Evolutionary conservation across 1,140 invertebrate species (phyloP), one percentile per base, ranked within the genome.

Genomic region (Drosophila micromelanica): DNA sequence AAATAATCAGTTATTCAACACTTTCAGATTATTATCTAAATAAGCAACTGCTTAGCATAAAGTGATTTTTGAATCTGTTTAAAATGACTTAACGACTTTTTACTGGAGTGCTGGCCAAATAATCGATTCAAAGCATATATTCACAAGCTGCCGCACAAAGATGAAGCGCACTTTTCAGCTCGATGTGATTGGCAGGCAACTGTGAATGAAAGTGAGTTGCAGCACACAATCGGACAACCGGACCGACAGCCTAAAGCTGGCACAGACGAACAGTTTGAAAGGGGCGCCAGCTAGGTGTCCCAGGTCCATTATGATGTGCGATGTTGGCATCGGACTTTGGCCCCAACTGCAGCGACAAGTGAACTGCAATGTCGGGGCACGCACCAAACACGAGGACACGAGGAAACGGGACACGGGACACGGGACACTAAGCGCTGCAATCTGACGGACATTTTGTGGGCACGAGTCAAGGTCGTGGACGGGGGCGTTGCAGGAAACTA

Each of bases 381-480:
- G 64, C 49, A 54, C 17, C 5, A 3, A 11, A 13, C 17, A 32
- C 11, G 37, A 57, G 56, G 52, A 35, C 45, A 49, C 32, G 65
- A 51, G 49, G 32, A 27, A 2, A 4, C 2, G 3, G 23, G 3
- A n/a, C n/a, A n/a, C n/a, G n/a, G n/a, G n/a, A n/a, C n/a, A n/a
- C n/a, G n/a, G 23, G 23, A 17, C 54, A 69, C 73, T 73, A 77
- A 70, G 56, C 69, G 67, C 48, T 64, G 61, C 57, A 72, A 76
- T 72, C 72, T 80, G 73, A 63, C 38, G 51, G 56, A 64, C 62
- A 68, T 46, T 32, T 60, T 72, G 52, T 60, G 35, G 27, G 6
- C 15, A 38, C 27, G 32, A 63, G 78, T 87, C 81, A 85, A 85
- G 81, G 81, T 85, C 81, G 49, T 67, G 51, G 35, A 27, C 45